These are phyloP conservation scores for Stomatorhinus walkeri DNA, from an alignment of 2,797 vertebrate genomes.

Conservation along the genomic window DNA sequence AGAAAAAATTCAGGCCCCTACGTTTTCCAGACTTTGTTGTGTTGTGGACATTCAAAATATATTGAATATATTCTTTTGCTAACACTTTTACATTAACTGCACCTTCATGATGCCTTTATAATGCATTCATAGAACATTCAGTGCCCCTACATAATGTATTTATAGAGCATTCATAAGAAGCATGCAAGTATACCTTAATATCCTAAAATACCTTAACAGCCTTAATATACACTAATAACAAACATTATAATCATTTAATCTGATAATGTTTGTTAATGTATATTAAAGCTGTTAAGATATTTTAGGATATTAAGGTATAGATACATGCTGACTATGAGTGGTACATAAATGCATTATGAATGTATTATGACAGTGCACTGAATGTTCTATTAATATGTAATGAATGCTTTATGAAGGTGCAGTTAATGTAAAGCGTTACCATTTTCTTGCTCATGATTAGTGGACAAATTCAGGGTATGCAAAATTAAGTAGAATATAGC, in stretches of 20 bases:
- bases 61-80: background rate
- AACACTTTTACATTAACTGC: background rate
- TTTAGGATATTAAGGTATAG: background rate
- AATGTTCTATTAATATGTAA: background rate
- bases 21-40: background rate
- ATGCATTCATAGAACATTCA: background rate
- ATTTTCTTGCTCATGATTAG: background rate
- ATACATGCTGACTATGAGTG: background rate
- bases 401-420: background rate
- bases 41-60: background rate
- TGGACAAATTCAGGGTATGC: background rate
- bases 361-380: background rate
- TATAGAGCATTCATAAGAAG: background rate
- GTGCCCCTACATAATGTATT: background rate
- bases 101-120: background rate
- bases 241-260: background rate
- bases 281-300: background rate
- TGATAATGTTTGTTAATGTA: background rate
- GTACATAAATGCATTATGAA: background rate
- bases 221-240: background rate
- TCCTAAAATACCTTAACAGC: background rate
- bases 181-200: background rate
- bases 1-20: background rate
- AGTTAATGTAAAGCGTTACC: background rate
- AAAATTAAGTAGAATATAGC: background rate